phyloP scores from a whole-genome alignment of 2,888 invertebrate genomes.

The Azorinus chamasolen region DNA sequence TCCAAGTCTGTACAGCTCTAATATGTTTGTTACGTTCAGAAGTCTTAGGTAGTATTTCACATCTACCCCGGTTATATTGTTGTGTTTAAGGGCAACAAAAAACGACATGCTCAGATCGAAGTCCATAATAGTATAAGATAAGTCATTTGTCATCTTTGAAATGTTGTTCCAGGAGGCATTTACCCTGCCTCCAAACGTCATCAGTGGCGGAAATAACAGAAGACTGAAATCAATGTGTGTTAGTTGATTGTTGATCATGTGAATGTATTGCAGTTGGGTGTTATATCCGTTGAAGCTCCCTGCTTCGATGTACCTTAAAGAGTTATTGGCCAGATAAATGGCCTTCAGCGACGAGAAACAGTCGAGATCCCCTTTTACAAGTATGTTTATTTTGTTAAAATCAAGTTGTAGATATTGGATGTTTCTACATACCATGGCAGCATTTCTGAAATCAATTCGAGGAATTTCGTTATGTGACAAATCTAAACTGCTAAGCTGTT shows the following conservation, averaged over 20 bases:
- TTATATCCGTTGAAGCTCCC: slow-evolving; percentile 38
- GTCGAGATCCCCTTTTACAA: slow-evolving; percentile 27
- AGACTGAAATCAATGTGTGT: slow-evolving; percentile 29
- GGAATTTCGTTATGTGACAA: slow-evolving; percentile 33
- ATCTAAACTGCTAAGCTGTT: slow-evolving; percentile 16
- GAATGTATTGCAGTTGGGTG: slow-evolving; percentile 2
- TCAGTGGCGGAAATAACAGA: slow-evolving; percentile 3
- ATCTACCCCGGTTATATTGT: slow-evolving; percentile 34
- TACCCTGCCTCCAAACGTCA: not conserved
- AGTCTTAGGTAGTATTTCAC: slow-evolving; percentile 10
- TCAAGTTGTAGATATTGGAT: slow-evolving; percentile 19
- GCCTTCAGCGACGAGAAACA: slow-evolving; percentile 27
- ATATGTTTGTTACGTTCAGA: slow-evolving; percentile 23
- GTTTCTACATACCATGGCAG: slow-evolving; percentile 9
- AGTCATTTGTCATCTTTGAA: slow-evolving; percentile 24
- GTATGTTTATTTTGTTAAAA: slow-evolving; percentile 26
- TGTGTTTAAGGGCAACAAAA: slow-evolving; percentile 13
- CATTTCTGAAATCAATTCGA: slow-evolving; percentile 3
- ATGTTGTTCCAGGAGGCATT: slow-evolving; percentile 43
- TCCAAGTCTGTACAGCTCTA: slow-evolving; percentile 1
- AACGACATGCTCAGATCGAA: not conserved
- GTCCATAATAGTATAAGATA: slow-evolving; percentile 17
- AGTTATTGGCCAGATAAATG: slow-evolving; percentile 29
- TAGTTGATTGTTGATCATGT: slow-evolving; percentile 36
- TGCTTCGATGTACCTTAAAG: slow-evolving; percentile 28